These are phyloP conservation scores for Vulpes lagopus DNA, from an alignment of 2,113 vertebrate genomes.

Conservation along the genomic window DNA sequence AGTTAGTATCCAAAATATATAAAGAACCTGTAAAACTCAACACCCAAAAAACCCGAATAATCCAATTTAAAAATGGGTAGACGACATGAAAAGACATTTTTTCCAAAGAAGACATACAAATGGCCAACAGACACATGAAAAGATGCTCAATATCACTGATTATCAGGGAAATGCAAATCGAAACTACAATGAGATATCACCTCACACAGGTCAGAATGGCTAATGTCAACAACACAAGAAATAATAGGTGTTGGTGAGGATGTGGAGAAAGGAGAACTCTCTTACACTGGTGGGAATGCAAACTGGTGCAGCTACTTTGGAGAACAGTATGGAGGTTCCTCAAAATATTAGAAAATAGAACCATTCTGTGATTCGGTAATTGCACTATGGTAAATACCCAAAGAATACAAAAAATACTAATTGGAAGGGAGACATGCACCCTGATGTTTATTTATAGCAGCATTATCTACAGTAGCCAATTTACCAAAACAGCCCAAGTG, in stretches of 20 bases:
- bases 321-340: neutral
- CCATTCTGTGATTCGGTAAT: neutral
- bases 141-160: neutral
- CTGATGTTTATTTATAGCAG: neutral
- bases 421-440: neutral
- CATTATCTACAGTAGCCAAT: neutral
- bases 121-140: neutral
- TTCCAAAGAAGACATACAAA: neutral
- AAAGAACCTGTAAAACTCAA: neutral
- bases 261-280: neutral
- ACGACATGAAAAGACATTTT: neutral
- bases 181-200: neutral
- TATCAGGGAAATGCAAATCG: neutral
- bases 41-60: neutral
- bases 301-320: neutral
- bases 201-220: neutral
- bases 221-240: neutral
- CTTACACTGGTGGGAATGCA: neutral
- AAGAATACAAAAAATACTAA: neutral
- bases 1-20: neutral
- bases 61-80: neutral
- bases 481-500: neutral
- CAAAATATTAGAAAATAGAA: neutral
- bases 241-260: neutral
- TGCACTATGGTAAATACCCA: neutral